Evolutionary conservation across 2,797 vertebrate genomes (phyloP).

Genomic region (Propithecus deckenii): DNA sequence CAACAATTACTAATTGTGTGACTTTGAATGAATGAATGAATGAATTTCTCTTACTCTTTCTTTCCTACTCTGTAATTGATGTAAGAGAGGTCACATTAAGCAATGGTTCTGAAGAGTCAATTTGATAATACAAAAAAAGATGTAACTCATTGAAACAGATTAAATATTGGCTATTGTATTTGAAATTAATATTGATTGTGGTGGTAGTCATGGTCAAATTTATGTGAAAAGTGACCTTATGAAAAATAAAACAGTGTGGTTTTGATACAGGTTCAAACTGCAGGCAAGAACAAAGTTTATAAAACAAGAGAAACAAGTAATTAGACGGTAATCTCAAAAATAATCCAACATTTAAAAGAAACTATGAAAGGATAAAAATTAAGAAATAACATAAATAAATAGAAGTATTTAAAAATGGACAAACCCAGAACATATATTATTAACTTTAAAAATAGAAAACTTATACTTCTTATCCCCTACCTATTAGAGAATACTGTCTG

Average conservation of each 20-base stretch:
- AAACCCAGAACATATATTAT: neutral
- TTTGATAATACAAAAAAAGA: neutral
- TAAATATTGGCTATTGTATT: neutral
- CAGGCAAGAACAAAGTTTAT: neutral
- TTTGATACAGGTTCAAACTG: neutral
- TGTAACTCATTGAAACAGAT: neutral
- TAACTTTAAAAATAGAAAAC: neutral
- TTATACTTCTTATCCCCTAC: neutral
- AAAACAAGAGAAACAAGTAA: neutral
- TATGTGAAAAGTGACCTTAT: neutral
- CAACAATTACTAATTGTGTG: neutral
- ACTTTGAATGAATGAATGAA: neutral
- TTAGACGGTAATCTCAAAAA: neutral
- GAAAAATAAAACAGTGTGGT: neutral
- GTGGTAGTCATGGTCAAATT: neutral
- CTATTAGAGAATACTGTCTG: neutral
- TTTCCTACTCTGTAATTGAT: neutral
- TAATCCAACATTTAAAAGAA: neutral
- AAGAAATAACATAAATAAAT: neutral
- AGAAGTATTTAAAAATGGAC: neutral
- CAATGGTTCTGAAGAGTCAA: neutral
- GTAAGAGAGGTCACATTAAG: neutral
- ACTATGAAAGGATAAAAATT: neutral
- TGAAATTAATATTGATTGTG: neutral
- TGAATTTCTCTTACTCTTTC: neutral